Evolutionary conservation across 1,140 invertebrate species (phyloP).

Genomic region (Drosophila nasuta): DNA sequence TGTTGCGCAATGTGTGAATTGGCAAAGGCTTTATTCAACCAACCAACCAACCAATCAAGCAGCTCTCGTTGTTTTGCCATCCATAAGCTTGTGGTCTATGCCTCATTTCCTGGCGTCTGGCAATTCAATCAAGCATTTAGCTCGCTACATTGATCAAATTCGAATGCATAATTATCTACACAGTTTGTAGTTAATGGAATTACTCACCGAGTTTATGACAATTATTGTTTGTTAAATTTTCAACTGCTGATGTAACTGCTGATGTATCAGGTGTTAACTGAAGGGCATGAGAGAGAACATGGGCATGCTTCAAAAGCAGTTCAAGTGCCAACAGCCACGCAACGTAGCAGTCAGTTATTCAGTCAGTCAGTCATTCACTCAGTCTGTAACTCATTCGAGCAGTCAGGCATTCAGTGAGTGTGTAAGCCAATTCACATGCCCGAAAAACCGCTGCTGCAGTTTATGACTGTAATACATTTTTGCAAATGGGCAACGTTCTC

Average conservation of each 20-base stretch:
- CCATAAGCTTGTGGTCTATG: constrained; percentile 14
- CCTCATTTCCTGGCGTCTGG: not conserved
- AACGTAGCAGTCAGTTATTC: not conserved
- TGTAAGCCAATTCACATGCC: constrained; percentile 3
- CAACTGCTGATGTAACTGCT: not conserved
- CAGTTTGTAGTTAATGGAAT: not conserved
- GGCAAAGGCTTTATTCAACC: constrained; percentile 2
- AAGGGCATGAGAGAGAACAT: not conserved
- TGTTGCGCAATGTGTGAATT: constrained; percentile 29
- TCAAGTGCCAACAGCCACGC: constrained; percentile 5
- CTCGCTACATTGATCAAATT: constrained; percentile 5
- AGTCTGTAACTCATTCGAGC: not conserved
- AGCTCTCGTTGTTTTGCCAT: not conserved
- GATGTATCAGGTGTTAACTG: constrained; percentile 10
- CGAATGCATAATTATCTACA: not conserved
- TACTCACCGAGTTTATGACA: not conserved
- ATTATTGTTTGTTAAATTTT: not conserved
- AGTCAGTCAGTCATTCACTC: not conserved
- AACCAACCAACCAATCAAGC: too few species aligned
- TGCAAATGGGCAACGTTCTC: not conserved
- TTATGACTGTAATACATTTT: constrained; percentile 73
- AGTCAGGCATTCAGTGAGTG: not conserved
- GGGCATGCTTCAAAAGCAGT: constrained; percentile 5
- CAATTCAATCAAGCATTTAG: constrained; percentile 24
- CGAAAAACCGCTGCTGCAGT: constrained; percentile 59